These are phyloP conservation scores for Ectobius pallidus DNA, from an alignment of 2,888 invertebrate genomes.

Conservation along the genomic window DNA sequence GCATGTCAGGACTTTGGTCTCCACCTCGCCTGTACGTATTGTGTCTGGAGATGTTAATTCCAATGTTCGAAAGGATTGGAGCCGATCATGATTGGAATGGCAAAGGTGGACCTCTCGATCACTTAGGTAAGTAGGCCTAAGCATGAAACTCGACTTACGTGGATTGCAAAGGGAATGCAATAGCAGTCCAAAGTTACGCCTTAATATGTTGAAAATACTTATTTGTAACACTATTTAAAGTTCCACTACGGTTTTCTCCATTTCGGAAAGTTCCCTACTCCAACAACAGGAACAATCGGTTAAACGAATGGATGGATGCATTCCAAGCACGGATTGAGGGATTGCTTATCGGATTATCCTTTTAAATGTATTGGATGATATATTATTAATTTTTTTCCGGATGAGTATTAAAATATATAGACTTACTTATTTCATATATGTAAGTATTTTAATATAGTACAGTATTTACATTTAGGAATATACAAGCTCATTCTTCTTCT, in stretches of 20 bases:
- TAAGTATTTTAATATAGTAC: too few species aligned
- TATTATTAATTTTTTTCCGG: too few species aligned
- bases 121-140: slow-evolving; percentile 25
- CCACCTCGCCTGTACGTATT: slow-evolving; percentile 22
- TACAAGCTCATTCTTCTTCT: too few species aligned
- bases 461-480: too few species aligned
- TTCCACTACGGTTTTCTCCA: neutral
- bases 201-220: neutral
- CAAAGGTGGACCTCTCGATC: slow-evolving; percentile 30
- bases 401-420: too few species aligned
- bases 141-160: neutral
- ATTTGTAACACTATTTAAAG: neutral
- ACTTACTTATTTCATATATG: too few species aligned
- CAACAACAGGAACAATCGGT: neutral
- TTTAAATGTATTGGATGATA: too few species aligned
- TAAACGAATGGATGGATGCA: too few species aligned
- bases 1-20: neutral
- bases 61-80: slow-evolving; percentile 7
- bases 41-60: slow-evolving; percentile 28
- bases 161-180: too few species aligned
- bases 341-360: too few species aligned
- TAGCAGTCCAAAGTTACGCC: neutral
- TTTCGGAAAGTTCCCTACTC: neutral
- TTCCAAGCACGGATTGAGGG: too few species aligned
- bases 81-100: slow-evolving; percentile 28